Conservation (phyloP, 2,113 vertebrate species). For the Lepus timidus region DNA sequence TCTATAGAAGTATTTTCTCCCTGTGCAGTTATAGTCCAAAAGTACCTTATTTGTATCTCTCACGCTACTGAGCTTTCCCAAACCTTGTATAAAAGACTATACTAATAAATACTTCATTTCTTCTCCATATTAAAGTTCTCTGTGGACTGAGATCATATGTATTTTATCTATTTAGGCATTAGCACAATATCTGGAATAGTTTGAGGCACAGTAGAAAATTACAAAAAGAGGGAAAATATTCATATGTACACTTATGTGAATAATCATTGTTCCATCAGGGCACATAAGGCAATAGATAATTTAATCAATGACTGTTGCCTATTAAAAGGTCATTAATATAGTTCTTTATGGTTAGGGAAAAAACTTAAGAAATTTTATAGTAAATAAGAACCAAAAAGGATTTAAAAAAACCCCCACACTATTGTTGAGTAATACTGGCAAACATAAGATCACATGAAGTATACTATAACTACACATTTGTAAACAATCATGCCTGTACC, state of each 20-base stretch:
- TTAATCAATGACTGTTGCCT: not conserved
- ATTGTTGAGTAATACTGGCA: slow-evolving; percentile 58
- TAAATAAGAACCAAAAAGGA: slow-evolving; percentile 55
- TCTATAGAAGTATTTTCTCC: slow-evolving; percentile 40
- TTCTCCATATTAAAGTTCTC: slow-evolving; percentile 15
- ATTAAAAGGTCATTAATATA: slow-evolving; percentile 44
- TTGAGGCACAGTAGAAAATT: slow-evolving; percentile 55
- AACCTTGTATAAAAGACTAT: slow-evolving; percentile 34
- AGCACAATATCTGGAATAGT: not conserved
- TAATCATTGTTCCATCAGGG: slow-evolving; percentile 15
- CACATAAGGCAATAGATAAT: slow-evolving; percentile 27
- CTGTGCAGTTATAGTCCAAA: slow-evolving; percentile 33
- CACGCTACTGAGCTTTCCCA: not conserved
- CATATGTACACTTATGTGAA: not conserved
- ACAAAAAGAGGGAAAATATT: not conserved
- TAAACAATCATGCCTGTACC: not conserved
- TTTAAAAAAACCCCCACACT: not conserved
- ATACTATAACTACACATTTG: not conserved
- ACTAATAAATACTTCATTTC: slow-evolving; percentile 70
- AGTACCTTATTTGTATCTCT: slow-evolving; percentile 19
- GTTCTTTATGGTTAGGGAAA: slow-evolving; percentile 9
- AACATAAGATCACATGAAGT: not conserved
- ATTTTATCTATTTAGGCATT: slow-evolving; percentile 34
- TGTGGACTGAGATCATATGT: not conserved
- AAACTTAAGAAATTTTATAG: slow-evolving; percentile 38